These are phyloP conservation scores for Hipposideros armiger DNA, from an alignment of 2,113 vertebrate species.

Conservation along the genomic window DNA sequence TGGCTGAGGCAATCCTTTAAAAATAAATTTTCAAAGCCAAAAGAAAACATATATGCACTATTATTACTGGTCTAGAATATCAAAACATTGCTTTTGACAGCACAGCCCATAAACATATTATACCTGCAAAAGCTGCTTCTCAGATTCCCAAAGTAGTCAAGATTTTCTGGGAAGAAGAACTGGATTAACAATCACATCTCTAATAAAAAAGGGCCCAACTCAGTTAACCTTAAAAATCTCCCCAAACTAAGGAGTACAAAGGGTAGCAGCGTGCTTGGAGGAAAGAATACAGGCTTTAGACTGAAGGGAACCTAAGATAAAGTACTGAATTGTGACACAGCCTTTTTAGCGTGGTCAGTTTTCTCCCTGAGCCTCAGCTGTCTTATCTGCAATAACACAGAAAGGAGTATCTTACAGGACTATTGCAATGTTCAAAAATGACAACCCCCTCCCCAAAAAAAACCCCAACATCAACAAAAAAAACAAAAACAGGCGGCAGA, in stretches of 20 bases:
- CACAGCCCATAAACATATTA: background rate
- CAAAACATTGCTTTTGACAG: background rate
- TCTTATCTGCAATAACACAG: background rate
- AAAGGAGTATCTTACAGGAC: background rate
- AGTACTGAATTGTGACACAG: background rate
- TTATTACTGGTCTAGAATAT: conserved; percentile 51
- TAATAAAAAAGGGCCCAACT: background rate
- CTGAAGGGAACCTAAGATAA: background rate
- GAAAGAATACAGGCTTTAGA: background rate
- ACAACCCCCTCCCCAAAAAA: background rate
- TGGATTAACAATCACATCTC: background rate
- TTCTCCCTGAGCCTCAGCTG: background rate
- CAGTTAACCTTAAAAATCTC: background rate
- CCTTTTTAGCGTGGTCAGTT: background rate
- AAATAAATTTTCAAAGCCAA: conserved; percentile 27
- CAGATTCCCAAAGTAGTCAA: background rate
- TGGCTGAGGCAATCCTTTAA: background rate
- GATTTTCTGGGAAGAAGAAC: background rate
- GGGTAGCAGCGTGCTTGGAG: background rate
- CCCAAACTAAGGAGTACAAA: background rate
- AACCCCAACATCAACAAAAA: background rate
- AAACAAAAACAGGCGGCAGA: background rate
- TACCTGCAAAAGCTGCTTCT: background rate
- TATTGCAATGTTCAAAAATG: background rate
- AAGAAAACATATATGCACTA: background rate